These are phyloP conservation scores for Beris morrisii DNA, from an alignment of 2,888 invertebrate genomes.

Conservation along the genomic window DNA sequence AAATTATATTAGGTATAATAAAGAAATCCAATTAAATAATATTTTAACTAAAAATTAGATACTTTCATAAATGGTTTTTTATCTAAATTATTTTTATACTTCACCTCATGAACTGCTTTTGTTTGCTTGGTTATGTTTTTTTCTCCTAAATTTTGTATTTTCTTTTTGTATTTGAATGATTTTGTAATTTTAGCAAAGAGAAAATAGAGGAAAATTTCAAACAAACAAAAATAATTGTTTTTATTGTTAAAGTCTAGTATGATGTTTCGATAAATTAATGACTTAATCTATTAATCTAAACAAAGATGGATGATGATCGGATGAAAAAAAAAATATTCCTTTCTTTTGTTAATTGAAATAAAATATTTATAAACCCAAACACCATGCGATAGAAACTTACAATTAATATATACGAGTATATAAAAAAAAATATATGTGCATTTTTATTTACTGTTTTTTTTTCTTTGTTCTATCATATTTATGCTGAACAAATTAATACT, in stretches of 20 bases:
- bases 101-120: too few species aligned
- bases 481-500: too few species aligned
- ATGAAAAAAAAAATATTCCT: slow-evolving; percentile 12
- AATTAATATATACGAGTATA: slow-evolving; percentile 11
- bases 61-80: too few species aligned
- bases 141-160: too few species aligned
- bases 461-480: too few species aligned
- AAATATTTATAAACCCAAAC: slow-evolving; percentile 23
- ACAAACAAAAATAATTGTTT: neutral
- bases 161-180: too few species aligned
- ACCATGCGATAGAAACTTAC: slow-evolving; percentile 24
- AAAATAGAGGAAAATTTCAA: neutral
- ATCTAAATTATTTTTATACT: too few species aligned
- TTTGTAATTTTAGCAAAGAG: neutral
- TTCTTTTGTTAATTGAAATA: slow-evolving; percentile 25
- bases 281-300: neutral
- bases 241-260: neutral
- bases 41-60: too few species aligned
- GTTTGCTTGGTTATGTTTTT: too few species aligned
- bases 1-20: too few species aligned
- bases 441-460: slow-evolving; percentile 13
- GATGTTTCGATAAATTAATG: neutral
- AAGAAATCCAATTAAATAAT: too few species aligned
- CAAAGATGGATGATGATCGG: neutral
- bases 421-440: slow-evolving; percentile 32